Evolutionary conservation across 1,140 invertebrate species (phyloP), one percentile per base, ranked within the genome.

Genomic region (Monomorium pharaonis): DNA sequence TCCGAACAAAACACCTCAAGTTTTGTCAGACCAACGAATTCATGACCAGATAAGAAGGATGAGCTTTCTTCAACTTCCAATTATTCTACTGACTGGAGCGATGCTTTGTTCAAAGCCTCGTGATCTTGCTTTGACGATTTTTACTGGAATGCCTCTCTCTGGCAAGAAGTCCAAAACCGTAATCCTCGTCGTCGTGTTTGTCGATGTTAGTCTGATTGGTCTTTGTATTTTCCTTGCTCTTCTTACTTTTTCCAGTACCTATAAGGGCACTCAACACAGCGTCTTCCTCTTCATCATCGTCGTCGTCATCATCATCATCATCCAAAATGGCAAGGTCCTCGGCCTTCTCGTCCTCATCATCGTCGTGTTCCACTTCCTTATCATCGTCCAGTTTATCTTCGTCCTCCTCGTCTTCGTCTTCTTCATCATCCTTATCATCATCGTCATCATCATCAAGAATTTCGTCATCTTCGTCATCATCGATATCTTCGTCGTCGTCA

Each of bases 101-200:
- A 27, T 2, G 7, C 3, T 56, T 37, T 49, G 42, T 42, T n/a
- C 88, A 93, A 49, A 94, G 83, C 88, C 91, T 94, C 92, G 92
- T 93, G 5, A 94, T 90, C 89, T 94, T 94, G 72, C 92, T 94
- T n/a, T 92, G 90, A 27, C 91, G 86, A 74, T 33, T 60, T 10
- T 65, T 83, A 9, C 58, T 67, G n/a, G 10, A n/a, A 56, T 70
- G 63, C 67, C 91, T 92, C 33, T 90, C 91, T 0, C 92, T 90
- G 7, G 93, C 74, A 75, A 95, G 67, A 30, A 94, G 92, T 2
- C 87, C 92, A 30, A 92, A 80, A 1, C 1, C 44, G 9, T 95
- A 94, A 88, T 95, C 94, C 0, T 72, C 76, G 14, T 94, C 93
- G 9, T 94, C 92, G 3, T 93, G 90, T n/a, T 93, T 86, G 6